Evolutionary conservation across 2,888 invertebrate genomes (phyloP), one percentile per base, ranked within the genome.

Genomic region (Octodonta nipae): DNA sequence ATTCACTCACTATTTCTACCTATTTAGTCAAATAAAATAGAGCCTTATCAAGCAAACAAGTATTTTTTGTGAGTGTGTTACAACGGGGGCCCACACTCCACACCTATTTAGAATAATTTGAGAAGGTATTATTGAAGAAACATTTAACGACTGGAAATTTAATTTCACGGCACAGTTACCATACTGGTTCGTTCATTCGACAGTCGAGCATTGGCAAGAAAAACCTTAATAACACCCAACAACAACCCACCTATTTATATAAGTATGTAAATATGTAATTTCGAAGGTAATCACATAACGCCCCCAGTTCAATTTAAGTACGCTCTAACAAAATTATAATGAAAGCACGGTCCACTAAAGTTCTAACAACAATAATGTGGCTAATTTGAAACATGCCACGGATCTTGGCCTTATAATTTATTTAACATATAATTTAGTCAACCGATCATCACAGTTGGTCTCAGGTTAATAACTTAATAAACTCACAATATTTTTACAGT

Each of bases 391-490:
- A n/a, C 37, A 40, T 40, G 34, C 37, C 36, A 34, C 37, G 40
- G 29, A 34, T 34, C 36, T 35, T 13, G 14, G 28, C 33, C 28
- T 39, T 33, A 36, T 41, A 38, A 43, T 43, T 43, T 43, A 43
- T 43, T 43, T 41, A 36, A 33, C 32, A 47, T 55, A 49, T 56
- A 56, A 56, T 56, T 55, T 56, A 44, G 45, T 44, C 44, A 46
- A 54, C 50, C 51, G 50, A 53, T 55, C 55, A 53, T 55, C 52
- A 50, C 54, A 54, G 55, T 55, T 54, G 53, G 36, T 51, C 47
- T 51, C 49, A 49, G 46, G 48, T 50, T 54, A 54, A 54, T 55
- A 52, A 55, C 52, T 55, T 55, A 55, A 56, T 56, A 54, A 47
- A 54, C 46, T 48, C 49, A 50, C 49, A n/a, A n/a, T n/a, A n/a